These are phyloP conservation scores for Festucalex cinctus DNA, from an alignment of 2,113 vertebrate genomes.

Conservation along the genomic window DNA sequence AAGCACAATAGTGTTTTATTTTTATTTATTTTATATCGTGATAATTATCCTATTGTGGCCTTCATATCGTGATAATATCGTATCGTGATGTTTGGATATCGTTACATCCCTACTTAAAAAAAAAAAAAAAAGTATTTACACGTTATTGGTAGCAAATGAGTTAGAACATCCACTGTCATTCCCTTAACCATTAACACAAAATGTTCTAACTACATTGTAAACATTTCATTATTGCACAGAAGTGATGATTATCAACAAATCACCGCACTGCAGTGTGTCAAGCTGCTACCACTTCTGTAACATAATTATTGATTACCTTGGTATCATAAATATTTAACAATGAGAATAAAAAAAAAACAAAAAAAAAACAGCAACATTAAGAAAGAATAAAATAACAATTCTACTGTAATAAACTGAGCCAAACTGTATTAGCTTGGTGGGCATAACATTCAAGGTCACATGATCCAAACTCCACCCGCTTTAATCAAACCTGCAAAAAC, in stretches of 20 bases:
- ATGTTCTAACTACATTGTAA: not conserved
- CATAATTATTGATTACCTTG: not conserved
- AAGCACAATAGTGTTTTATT: too few relatives aligned
- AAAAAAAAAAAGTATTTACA: too few relatives aligned
- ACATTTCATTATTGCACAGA: too few relatives aligned
- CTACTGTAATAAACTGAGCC: not conserved
- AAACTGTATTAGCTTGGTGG: not conserved
- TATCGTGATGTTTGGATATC: too few relatives aligned
- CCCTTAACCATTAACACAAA: not conserved
- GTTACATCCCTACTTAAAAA: too few relatives aligned
- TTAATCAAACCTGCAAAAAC: slow-evolving; percentile 6
- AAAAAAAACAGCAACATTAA: not conserved
- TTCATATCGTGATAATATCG: too few relatives aligned
- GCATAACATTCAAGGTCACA: not conserved
- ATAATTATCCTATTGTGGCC: too few relatives aligned
- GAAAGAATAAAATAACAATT: not conserved
- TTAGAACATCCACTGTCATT: too few relatives aligned
- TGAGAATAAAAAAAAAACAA: not conserved
- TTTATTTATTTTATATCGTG: too few relatives aligned
- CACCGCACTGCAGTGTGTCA: not conserved
- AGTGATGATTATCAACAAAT: not conserved
- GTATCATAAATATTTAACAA: not conserved
- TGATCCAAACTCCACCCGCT: not conserved
- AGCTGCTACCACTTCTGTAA: not conserved
- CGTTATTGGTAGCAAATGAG: too few relatives aligned